Evolutionary conservation across 2,888 invertebrate genomes (phyloP).

Genomic region (Laothoe populi): DNA sequence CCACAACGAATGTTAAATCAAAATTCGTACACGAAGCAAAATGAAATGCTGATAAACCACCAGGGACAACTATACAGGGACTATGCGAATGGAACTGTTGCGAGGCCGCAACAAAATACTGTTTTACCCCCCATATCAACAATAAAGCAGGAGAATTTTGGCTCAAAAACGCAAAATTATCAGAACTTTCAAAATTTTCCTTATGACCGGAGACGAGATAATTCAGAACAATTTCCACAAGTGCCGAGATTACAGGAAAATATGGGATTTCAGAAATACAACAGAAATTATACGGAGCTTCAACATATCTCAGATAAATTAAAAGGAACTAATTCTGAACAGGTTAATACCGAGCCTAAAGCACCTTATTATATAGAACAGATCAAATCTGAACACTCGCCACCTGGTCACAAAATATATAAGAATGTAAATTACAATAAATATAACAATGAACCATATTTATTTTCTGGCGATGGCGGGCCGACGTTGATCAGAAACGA

Average conservation of each 20-base stretch:
- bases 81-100: slow-evolving; percentile 60
- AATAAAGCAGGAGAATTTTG: slow-evolving; percentile 79
- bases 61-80: slow-evolving; percentile 54
- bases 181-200: slow-evolving; percentile 68
- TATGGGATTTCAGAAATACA: slow-evolving; percentile 75
- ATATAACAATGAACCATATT: slow-evolving; percentile 79
- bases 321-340: slow-evolving; percentile 48
- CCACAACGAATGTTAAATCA: slow-evolving; percentile 55
- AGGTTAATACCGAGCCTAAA: slow-evolving; percentile 57
- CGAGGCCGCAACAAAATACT: slow-evolving; percentile 61
- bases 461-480: slow-evolving; percentile 89
- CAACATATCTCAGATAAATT: slow-evolving; percentile 59
- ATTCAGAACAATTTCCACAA: slow-evolving; percentile 58
- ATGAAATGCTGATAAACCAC: slow-evolving; percentile 54
- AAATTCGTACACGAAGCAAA: slow-evolving; percentile 56
- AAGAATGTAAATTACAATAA: slow-evolving; percentile 74
- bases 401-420: slow-evolving; percentile 81
- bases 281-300: slow-evolving; percentile 58
- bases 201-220: slow-evolving; percentile 63
- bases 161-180: slow-evolving; percentile 64
- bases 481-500: slow-evolving; percentile 86
- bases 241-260: slow-evolving; percentile 66
- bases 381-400: slow-evolving; percentile 82
- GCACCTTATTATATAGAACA: slow-evolving; percentile 81
- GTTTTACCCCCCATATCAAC: slow-evolving; percentile 80